Percentiles rank a stretch among this genome's conserved stretches.
These are phyloP conservation scores for Porites cylindrica DNA, from an alignment of 92 coral and sea anemone genomes.

Conservation along the genomic window DNA sequence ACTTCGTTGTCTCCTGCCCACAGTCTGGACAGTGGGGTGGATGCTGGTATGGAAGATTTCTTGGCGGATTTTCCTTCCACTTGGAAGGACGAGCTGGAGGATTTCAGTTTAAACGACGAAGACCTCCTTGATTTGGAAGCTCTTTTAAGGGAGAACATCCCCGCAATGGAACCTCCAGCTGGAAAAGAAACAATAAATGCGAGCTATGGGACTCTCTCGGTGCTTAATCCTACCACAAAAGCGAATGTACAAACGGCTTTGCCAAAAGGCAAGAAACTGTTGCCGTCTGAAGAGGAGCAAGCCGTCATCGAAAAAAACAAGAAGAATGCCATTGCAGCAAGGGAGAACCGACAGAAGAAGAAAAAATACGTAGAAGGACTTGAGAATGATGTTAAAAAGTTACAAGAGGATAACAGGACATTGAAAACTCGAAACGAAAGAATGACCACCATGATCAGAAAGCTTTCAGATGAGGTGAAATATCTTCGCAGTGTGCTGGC, in stretches of 20 bases:
- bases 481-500: constrained; percentile 87
- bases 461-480: constrained; percentile 80
- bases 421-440: constrained; percentile 57
- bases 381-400: constrained; percentile 70
- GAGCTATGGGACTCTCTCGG: neutral
- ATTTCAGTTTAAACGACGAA: constrained; percentile 52
- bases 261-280: neutral
- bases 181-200: neutral
- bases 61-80: constrained; percentile 50
- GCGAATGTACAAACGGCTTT: neutral
- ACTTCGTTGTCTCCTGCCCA: constrained; percentile 90
- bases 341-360: constrained; percentile 92
- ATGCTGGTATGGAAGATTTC: constrained; percentile 71
- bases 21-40: constrained; percentile 96
- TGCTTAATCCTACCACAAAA: constrained; percentile 31
- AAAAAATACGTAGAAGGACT: constrained; percentile 83
- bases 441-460: constrained; percentile 54
- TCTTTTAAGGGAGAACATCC: constrained; percentile 15
- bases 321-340: constrained; percentile 92
- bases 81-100: constrained; percentile 51
- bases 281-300: constrained; percentile 42
- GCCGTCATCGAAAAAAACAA: constrained; percentile 64
- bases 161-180: neutral
- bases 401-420: constrained; percentile 70
- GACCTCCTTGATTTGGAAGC: constrained; percentile 70